phyloP scores from a whole-genome alignment of 2,888 invertebrate species.

The Stegophylla sp. region DNA sequence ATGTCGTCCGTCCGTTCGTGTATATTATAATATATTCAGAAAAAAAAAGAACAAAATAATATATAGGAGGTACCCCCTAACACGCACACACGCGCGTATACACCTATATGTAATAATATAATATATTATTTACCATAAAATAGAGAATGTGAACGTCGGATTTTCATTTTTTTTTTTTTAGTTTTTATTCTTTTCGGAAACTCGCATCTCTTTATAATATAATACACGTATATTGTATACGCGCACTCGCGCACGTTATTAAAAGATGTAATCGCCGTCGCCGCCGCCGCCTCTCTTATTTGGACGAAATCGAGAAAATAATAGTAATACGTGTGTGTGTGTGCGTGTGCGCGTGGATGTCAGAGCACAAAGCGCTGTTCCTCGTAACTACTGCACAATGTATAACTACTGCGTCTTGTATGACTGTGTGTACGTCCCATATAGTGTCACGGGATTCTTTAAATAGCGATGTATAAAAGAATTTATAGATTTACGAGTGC shows the following conservation, averaged over 20 bases:
- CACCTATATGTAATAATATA: not conserved
- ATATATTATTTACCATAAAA: constrained; percentile 22
- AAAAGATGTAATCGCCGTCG: constrained; percentile 24
- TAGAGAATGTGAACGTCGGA: constrained; percentile 7
- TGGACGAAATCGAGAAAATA: not conserved
- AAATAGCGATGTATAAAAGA: constrained; percentile 26
- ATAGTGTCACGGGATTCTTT: constrained; percentile 29
- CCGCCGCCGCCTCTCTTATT: not conserved
- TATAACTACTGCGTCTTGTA: not conserved
- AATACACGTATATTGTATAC: too few relatives aligned
- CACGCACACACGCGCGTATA: not conserved
- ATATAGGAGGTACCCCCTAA: too few relatives aligned
- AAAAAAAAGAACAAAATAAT: too few relatives aligned
- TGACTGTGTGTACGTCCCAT: not conserved
- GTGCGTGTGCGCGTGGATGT: not conserved
- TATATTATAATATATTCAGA: not conserved
- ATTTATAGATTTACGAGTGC: constrained; percentile 20
- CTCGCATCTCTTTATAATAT: not conserved
- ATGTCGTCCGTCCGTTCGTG: not conserved
- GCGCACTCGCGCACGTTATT: not conserved
- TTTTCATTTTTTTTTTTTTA: not conserved
- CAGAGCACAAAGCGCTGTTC: not conserved
- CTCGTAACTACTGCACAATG: not conserved
- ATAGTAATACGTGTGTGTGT: constrained; percentile 3
- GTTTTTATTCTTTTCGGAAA: not conserved